Evolutionary conservation across 2,113 vertebrate species (phyloP).

Genomic region (Carlito syrichta): DNA sequence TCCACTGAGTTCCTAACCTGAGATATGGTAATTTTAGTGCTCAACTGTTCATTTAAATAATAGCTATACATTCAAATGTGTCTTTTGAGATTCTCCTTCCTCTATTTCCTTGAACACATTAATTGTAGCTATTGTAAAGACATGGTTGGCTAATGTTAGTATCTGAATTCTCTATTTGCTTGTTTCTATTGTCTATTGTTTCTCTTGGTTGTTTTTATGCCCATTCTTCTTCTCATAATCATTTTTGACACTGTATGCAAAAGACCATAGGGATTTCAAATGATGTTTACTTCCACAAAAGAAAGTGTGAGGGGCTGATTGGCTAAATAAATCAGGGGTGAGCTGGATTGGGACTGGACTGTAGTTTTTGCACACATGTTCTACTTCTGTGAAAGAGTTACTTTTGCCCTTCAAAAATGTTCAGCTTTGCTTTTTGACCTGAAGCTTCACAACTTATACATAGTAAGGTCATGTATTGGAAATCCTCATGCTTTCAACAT

Average conservation of each 20-base stretch:
- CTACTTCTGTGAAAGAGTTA: background rate
- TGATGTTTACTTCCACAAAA: background rate
- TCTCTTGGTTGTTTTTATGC: background rate
- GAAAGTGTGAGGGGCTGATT: background rate
- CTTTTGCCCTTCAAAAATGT: background rate
- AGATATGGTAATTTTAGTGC: background rate
- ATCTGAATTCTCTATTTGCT: background rate
- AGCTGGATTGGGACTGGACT: background rate
- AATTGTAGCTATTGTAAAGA: background rate
- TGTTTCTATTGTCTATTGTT: slow-evolving; percentile 32
- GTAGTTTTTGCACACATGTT: background rate
- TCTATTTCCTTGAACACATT: background rate
- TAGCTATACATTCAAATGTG: background rate
- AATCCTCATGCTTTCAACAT: background rate
- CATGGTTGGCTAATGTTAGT: background rate
- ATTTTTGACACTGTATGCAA: background rate
- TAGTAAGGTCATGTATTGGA: background rate
- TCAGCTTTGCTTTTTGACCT: background rate
- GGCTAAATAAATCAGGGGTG: background rate
- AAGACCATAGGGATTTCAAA: background rate
- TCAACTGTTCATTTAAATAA: background rate
- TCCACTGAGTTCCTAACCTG: background rate
- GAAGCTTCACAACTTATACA: background rate
- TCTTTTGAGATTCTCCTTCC: background rate
- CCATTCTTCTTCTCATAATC: background rate